Evolutionary conservation across 2,888 invertebrate genomes (phyloP).

Genomic region (Troides helena): DNA sequence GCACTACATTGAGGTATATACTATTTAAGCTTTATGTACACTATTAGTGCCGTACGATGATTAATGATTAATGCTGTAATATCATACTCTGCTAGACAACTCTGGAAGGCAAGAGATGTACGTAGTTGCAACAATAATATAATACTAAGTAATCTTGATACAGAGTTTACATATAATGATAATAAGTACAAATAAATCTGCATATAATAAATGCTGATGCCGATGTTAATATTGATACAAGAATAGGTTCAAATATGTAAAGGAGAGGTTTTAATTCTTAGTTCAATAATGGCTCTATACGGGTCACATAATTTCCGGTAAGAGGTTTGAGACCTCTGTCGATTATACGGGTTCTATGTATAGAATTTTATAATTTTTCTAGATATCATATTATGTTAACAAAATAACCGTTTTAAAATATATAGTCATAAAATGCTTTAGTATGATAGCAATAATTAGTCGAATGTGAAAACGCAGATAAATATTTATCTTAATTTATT

Average conservation of each 20-base stretch:
- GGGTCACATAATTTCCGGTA: slow-evolving; percentile 15
- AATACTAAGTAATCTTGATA: too few relatives aligned
- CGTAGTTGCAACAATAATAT: too few relatives aligned
- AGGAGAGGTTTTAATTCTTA: slow-evolving; percentile 11
- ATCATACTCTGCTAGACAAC: too few relatives aligned
- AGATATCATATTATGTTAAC: neutral
- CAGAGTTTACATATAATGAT: too few relatives aligned
- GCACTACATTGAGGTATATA: slow-evolving; percentile 1
- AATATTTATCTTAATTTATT: neutral
- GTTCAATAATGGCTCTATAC: slow-evolving; percentile 12
- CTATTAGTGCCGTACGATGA: too few relatives aligned
- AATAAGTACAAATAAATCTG: too few relatives aligned
- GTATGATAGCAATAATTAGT: neutral
- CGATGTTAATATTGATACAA: slow-evolving; percentile 4
- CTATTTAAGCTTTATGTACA: too few relatives aligned
- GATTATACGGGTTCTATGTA: slow-evolving; percentile 5
- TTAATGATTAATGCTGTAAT: too few relatives aligned
- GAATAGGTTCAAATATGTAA: neutral
- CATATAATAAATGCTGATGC: too few relatives aligned
- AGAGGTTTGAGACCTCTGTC: slow-evolving; percentile 10
- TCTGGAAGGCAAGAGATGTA: too few relatives aligned
- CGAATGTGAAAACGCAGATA: neutral
- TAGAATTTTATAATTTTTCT: neutral
- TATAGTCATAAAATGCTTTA: neutral
- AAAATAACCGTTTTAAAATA: neutral